Base-by-base conservation (phyloP, 2,797 vertebrate genomes). In the Podarcis lilfordi region DNA sequence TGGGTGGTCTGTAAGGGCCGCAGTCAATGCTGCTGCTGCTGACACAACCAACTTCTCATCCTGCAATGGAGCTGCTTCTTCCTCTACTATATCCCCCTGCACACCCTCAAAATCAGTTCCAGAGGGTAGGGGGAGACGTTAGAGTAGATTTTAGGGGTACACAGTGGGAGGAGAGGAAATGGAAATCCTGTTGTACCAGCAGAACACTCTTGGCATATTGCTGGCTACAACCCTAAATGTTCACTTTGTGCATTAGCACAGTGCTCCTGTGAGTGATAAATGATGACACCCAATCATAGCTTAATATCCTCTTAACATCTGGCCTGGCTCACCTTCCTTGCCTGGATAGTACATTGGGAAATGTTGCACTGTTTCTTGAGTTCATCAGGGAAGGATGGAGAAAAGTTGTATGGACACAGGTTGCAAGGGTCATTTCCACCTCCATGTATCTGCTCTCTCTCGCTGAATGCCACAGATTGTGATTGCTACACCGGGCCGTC, bases 401-500 rank as follows among this genome's bases (percentile, higher is more conserved):
- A 8, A 7, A 64, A 64, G 11, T 5, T 32, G 27, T 21, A 64
- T 29, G 4, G 19, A 23, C 35, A 15, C 25, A 19, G 32, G 40
- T 32, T 32, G 2, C 19, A 35, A 85, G 25, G 15, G 15, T n/a
- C 13, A 3, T 50, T 81, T 40, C 15, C 32, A 11, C 23, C 69
- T 75, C 55, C 37, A 64, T 25, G 35, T 0, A 76, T 15, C 59
- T 2, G 2, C 7, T 2, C 1, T 15, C 17, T 84, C 3, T 0
- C 2, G 76, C 21, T 1, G 9, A 40, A 2, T 11, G 29, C 55
- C 13, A 59, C 92, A 99, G 99, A 99, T 99, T 2, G 99, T 99
- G 79, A 99, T 99, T 0, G 99, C 99, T 86, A 99, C 98, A 0
- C 99, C 99, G 0, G 99, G 99, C 0, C 98, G 99, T 95, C 97